A percentile compares a stretch with the other conserved stretches of the same genome.
phyloP scores from a whole-genome alignment of 2,888 invertebrate species.

The Ophion ventricosus region DNA sequence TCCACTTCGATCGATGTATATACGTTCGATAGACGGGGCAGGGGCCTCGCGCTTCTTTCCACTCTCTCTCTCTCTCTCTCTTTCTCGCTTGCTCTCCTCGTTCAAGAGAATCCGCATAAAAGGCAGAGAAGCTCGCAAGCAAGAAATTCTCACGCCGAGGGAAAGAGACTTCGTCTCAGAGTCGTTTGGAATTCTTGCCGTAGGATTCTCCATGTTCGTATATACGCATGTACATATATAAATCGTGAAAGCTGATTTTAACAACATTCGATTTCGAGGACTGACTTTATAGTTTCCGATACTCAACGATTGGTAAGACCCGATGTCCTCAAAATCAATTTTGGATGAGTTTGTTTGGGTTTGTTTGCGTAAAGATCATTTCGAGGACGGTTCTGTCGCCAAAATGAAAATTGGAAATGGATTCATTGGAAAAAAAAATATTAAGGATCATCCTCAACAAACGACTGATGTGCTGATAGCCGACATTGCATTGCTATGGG shows the following conservation, averaged over 20 bases:
- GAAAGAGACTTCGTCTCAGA: constrained; percentile 27
- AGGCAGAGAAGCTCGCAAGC: constrained; percentile 49
- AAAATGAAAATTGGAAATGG: not conserved
- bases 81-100: not conserved
- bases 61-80: not conserved
- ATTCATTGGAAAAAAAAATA: not conserved
- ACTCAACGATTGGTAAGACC: not conserved
- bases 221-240: constrained; percentile 8
- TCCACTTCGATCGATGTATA: constrained; percentile 13
- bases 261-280: constrained; percentile 7
- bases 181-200: constrained; percentile 56
- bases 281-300: not conserved
- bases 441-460: not conserved
- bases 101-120: constrained; percentile 16
- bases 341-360: not conserved
- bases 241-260: not conserved
- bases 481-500: not conserved
- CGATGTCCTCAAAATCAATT: not conserved
- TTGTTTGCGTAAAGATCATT: not conserved
- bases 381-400: not conserved
- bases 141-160: constrained; percentile 62
- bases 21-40: constrained; percentile 1
- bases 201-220: constrained; percentile 28
- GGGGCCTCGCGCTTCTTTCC: constrained; percentile 7
- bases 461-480: not conserved